These are phyloP conservation scores for Formica selysi DNA, from an alignment of 1,140 invertebrate genomes.

Conservation along the genomic window DNA sequence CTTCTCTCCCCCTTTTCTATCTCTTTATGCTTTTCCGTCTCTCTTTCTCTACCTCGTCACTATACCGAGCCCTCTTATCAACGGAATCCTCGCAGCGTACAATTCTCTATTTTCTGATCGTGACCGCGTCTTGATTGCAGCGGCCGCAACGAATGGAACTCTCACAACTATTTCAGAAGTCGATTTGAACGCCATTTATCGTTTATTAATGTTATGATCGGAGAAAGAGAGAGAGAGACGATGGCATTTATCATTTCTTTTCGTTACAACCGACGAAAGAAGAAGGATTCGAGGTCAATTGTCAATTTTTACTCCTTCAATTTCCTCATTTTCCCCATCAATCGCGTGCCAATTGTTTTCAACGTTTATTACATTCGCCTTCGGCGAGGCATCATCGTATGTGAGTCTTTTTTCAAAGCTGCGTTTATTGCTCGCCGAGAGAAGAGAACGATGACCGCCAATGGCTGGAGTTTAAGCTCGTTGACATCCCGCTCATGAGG, in stretches of 20 bases:
- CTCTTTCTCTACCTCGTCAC: not conserved
- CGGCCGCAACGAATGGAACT: conserved; percentile 37
- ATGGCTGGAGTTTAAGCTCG: conserved; percentile 80
- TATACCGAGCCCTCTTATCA: conserved; percentile 46
- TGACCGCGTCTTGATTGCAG: conserved; percentile 43
- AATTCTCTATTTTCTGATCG: conserved; percentile 38
- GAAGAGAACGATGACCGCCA: conserved; percentile 36
- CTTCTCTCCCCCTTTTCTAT: conserved; percentile 3
- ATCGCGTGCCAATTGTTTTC: conserved; percentile 34
- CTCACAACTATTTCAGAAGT: conserved; percentile 1
- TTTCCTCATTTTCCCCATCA: not conserved
- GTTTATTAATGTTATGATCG: conserved; percentile 28
- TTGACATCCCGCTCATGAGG: conserved; percentile 83
- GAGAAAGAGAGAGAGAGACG: not conserved
- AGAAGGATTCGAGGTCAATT: conserved; percentile 23
- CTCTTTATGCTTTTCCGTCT: not conserved
- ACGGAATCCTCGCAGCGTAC: conserved; percentile 35
- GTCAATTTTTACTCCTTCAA: conserved; percentile 5
- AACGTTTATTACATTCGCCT: conserved; percentile 32
- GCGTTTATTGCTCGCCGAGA: conserved; percentile 18
- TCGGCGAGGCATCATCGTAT: not conserved
- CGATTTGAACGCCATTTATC: conserved; percentile 28
- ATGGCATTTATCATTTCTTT: not conserved
- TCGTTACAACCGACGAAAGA: not conserved
- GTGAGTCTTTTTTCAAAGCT: conserved; percentile 46